Base-by-base conservation (phyloP, 2,888 invertebrate species). In the Ormyrus nitidulus region DNA sequence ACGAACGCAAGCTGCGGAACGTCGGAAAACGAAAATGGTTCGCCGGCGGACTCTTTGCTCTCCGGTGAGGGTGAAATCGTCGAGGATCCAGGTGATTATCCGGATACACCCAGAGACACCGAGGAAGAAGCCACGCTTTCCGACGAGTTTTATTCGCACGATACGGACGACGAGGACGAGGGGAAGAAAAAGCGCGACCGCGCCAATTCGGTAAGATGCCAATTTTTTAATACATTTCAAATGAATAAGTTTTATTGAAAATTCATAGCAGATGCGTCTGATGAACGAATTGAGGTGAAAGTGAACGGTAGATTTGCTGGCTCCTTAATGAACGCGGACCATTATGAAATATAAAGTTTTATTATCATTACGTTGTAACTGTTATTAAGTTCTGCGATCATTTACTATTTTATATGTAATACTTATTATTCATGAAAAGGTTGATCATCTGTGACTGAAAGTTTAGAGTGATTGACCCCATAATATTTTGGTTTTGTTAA, bases 91-190 rank as follows among this genome's bases (percentile, higher is more conserved):
- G 88, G 86, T 0, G 89, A 89, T 79, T 89, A 89, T 0, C 88
- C 89, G 0, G 88, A 85, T n/a, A 89, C 89, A 0, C 84, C 86
- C 0, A 86, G 89, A n/a, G 89, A 89, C 58, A 88, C 92, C 4
- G 93, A 93, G 77, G 93, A 93, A 78, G 93, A 93, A 74, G 92
- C 93, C 66, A 91, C 90, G 9, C 86, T 95, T 84, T 94, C 94
- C 49, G 95, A 95, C 71, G 96, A 96, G 84, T 94, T 95, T 84
- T 96, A 95, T 53, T 92, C 96, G 0, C 94, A 94, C 19, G 96
- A 96, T 85, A 95, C 95, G 70, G 96, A 96, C 83, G 96, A 96
- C 72, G 96, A 95, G n/a, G 92, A 93, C 86, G 91, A 87, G 76
- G 89, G 85, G 82, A 86, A 88, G 56, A 87, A 88, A 72, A 87